Conservation (phyloP, 1,140 invertebrate species). For the Ooceraea biroi region DNA sequence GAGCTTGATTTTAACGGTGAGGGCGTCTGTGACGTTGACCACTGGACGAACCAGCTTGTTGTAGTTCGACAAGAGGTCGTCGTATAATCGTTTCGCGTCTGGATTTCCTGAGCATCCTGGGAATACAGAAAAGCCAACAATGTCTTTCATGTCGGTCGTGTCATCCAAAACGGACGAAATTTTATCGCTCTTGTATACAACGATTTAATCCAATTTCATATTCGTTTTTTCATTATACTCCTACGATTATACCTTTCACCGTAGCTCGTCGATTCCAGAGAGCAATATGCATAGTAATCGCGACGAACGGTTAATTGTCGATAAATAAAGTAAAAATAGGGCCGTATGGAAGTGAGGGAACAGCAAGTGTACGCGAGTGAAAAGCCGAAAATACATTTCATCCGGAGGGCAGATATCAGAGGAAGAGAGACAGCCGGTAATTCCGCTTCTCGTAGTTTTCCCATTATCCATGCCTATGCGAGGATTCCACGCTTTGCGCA, state of each 20-base stretch:
- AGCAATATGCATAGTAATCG: no score
- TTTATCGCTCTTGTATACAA: no score
- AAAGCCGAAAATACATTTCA: slow-evolving; percentile 43
- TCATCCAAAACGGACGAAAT: no score
- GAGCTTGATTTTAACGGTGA: slow-evolving; percentile 97
- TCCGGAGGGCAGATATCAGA: slow-evolving; percentile 42
- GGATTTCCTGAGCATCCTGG: slow-evolving; percentile 93
- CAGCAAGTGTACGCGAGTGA: neutral
- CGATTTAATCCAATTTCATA: no score
- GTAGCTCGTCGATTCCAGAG: no score
- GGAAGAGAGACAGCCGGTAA: slow-evolving; percentile 33
- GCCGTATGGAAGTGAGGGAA: neutral
- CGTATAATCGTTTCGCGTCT: slow-evolving; percentile 96
- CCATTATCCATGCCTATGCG: slow-evolving; percentile 46
- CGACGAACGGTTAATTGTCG: slow-evolving; percentile 48
- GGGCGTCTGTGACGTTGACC: slow-evolving; percentile 96
- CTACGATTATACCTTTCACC: no score
- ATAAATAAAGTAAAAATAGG: slow-evolving; percentile 68
- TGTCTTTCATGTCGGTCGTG: no score
- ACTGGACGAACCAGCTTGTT: slow-evolving; percentile 97
- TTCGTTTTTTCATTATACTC: neutral
- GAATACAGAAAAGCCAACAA: no score
- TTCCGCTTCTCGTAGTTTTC: slow-evolving; percentile 57
- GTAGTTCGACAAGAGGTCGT: slow-evolving; percentile 96
- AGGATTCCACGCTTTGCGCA: slow-evolving; percentile 60